Base-by-base conservation (phyloP, 2,113 vertebrate species). In the Xenus cinereus region DNA sequence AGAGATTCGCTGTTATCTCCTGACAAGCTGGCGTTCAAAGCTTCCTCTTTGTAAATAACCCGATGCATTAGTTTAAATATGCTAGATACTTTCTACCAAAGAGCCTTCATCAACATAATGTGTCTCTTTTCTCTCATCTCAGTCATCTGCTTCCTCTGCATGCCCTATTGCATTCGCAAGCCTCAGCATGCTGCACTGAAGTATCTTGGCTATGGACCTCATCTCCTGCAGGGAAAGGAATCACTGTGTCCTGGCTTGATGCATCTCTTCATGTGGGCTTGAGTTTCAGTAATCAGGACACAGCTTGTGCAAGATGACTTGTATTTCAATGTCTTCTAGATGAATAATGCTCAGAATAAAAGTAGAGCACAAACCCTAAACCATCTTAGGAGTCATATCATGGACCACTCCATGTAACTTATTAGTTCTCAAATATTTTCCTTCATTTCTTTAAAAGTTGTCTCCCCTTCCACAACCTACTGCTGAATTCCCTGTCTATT, bases 141-240 rank as follows among this genome's bases (percentile, higher is more conserved):
- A 57, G 71, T 87, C 50, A 84, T 87, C 66, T 69, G 26, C 86
- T 96, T 95, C 72, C 62, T 91, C 68, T 93, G 71, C 51, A 37
- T 51, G 39, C 87, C 77, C 76, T 94, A 18, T 37, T 84, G 83
- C 59, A 86, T 48, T 96, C 76, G 78, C 33, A 95, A 92, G 53
- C 32, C 13, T 23, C 74, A 96, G 86, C 10, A 10, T 45, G 73
- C 21, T 33, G 35, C 35, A 67, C 63, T 93, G 41, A 76, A 94
- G 73, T 62, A 84, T 24, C 83, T 93, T 92, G 60, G 76, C 66
- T 92, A 30, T 56, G 64, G 73, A 71, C 66, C 57, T 45, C 35
- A 33, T 23, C 84, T 93, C 95, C 94, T 90, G 37, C 50, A 76
- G 78, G 30, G 73, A 93, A 66, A 60, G 73, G 93, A 94, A 92